These are phyloP conservation scores for Mesoclemmys tuberculata DNA, from an alignment of 2,113 vertebrate genomes.

Conservation along the genomic window DNA sequence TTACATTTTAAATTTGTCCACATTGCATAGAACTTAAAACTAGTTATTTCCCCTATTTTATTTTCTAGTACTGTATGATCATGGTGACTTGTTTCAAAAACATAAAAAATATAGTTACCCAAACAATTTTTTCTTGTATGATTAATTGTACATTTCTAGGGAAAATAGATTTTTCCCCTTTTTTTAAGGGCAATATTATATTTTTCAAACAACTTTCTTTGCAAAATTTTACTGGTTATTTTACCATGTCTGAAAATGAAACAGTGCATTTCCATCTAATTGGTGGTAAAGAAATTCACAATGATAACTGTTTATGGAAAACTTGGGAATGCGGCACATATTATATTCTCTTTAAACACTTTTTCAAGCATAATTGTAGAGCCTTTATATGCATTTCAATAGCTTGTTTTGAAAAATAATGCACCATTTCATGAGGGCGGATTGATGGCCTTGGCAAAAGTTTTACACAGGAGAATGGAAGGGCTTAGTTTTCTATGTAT, in stretches of 20 bases:
- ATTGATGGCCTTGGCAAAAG: constrained; percentile 16
- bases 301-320: constrained; percentile 67
- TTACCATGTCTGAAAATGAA: constrained; percentile 40
- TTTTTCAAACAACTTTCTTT: constrained; percentile 9
- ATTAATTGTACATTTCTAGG: background rate
- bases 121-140: background rate
- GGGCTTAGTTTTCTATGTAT: background rate
- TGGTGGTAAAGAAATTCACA: constrained; percentile 47
- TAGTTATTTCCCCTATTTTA: background rate
- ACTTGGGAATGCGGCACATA: constrained; percentile 18
- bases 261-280: constrained; percentile 17
- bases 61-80: background rate
- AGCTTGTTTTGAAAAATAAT: constrained; percentile 32
- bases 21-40: background rate
- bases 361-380: constrained; percentile 10
- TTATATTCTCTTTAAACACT: background rate
- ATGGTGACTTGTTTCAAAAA: background rate
- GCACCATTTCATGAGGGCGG: background rate
- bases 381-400: constrained; percentile 9
- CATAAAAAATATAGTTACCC: background rate
- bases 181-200: background rate
- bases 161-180: background rate
- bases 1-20: background rate
- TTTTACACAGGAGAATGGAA: constrained; percentile 49
- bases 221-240: constrained; percentile 24